phyloP scores from a whole-genome alignment of 2,113 vertebrate species.

The Oceanodroma tethys region DNA sequence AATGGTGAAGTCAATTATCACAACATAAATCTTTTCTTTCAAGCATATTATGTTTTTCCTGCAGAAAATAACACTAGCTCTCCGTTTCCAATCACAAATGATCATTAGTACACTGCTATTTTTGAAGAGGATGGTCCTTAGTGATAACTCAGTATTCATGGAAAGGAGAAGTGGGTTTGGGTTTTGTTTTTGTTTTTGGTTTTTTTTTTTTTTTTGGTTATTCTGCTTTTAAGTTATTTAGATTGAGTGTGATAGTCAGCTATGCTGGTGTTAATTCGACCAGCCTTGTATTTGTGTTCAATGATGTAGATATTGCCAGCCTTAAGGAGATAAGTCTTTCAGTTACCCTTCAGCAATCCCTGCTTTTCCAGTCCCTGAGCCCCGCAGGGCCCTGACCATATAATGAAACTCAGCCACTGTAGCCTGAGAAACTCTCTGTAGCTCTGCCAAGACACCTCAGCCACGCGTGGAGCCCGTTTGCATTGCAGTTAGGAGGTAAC shows the following conservation, averaged over 20 bases:
- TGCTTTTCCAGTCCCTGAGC: background rate
- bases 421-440: background rate
- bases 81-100: background rate
- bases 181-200: background rate
- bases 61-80: background rate
- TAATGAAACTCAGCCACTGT: background rate
- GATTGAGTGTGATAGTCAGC: background rate
- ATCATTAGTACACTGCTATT: background rate
- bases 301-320: background rate
- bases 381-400: background rate
- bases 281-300: background rate
- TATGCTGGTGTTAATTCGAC: background rate
- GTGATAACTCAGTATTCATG: background rate
- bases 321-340: background rate
- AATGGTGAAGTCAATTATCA: background rate
- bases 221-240: background rate
- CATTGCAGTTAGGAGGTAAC: background rate
- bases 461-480: background rate
- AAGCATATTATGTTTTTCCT: background rate
- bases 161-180: background rate
- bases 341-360: background rate
- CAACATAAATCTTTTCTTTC: background rate
- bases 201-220: background rate
- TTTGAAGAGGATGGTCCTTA: background rate
- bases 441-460: background rate